These are phyloP conservation scores for Cristatella mucedo DNA, from an alignment of 2,888 invertebrate species.

Conservation along the genomic window DNA sequence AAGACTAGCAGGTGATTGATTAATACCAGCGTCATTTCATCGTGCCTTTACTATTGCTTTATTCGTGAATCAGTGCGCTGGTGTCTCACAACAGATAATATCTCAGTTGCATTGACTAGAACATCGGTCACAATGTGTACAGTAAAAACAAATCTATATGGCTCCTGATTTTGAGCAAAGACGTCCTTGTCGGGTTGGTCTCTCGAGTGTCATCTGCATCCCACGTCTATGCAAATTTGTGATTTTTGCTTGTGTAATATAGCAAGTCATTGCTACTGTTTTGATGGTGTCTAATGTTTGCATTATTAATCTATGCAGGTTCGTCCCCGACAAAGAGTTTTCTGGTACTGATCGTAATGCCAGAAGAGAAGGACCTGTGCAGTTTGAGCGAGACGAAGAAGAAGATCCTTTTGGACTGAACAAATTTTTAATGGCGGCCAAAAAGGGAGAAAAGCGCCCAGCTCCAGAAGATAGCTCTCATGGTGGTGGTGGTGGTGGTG, in stretches of 20 bases:
- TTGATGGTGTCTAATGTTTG: too few species aligned
- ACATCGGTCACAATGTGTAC: too few species aligned
- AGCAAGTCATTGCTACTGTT: slow-evolving; percentile 4
- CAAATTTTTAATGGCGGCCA: slow-evolving; percentile 92
- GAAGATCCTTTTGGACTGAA: slow-evolving; percentile 94
- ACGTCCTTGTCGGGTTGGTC: too few species aligned
- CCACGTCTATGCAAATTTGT: too few species aligned
- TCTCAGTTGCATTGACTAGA: too few species aligned
- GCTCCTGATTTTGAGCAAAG: too few species aligned
- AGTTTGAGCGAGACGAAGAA: slow-evolving; percentile 54
- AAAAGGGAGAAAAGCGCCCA: slow-evolving; percentile 46
- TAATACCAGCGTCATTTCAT: too few species aligned
- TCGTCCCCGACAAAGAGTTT: slow-evolving; percentile 94
- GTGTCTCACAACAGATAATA: too few species aligned
- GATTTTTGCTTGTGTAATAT: too few species aligned
- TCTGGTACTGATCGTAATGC: slow-evolving; percentile 62
- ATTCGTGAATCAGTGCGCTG: neutral
- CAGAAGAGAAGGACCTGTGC: slow-evolving; percentile 54
- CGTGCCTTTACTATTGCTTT: slow-evolving; percentile 2
- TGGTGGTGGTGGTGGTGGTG: neutral
- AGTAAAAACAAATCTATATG: too few species aligned
- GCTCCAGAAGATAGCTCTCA: neutral
- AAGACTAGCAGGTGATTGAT: slow-evolving; percentile 67
- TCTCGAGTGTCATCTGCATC: too few species aligned
- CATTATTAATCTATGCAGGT: too few species aligned